These are phyloP conservation scores for Manis pentadactyla DNA, from an alignment of 2,797 vertebrate genomes.

Conservation along the genomic window DNA sequence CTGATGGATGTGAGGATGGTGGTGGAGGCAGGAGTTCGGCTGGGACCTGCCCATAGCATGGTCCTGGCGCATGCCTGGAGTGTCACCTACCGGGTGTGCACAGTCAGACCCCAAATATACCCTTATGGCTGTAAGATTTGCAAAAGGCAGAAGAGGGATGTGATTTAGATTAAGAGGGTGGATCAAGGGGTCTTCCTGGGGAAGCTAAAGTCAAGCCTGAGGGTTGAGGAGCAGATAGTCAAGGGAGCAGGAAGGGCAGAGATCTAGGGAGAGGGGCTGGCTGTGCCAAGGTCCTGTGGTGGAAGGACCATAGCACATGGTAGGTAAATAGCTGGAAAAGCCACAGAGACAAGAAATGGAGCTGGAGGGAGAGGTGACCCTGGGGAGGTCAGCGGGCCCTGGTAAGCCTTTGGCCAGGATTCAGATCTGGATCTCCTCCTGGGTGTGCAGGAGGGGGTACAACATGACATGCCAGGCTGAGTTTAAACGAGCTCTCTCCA, in stretches of 20 bases:
- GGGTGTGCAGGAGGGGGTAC: rapidly evolving
- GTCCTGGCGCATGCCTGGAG: not conserved
- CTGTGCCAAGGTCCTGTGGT: slow-evolving; percentile 20
- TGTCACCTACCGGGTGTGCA: not conserved
- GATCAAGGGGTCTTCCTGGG: not conserved
- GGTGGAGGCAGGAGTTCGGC: not conserved
- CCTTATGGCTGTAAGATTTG: not conserved
- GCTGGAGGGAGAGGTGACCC: not conserved
- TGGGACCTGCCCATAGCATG: rapidly evolving
- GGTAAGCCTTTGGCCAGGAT: no score
- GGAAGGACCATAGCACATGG: rapidly evolving
- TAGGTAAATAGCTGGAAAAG: not conserved
- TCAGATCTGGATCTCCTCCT: not conserved
- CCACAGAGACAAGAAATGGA: not conserved
- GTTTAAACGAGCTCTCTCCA: not conserved
- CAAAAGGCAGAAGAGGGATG: not conserved
- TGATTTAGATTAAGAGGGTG: not conserved
- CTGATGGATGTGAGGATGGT: not conserved
- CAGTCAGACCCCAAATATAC: not conserved
- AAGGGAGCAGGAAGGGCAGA: not conserved
- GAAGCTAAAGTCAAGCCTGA: not conserved
- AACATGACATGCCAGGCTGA: rapidly evolving
- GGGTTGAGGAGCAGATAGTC: not conserved
- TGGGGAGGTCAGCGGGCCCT: not conserved
- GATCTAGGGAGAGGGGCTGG: not conserved